Evolutionary conservation across 2,888 invertebrate species (phyloP).

Genomic region (Plemyria rubiginata): DNA sequence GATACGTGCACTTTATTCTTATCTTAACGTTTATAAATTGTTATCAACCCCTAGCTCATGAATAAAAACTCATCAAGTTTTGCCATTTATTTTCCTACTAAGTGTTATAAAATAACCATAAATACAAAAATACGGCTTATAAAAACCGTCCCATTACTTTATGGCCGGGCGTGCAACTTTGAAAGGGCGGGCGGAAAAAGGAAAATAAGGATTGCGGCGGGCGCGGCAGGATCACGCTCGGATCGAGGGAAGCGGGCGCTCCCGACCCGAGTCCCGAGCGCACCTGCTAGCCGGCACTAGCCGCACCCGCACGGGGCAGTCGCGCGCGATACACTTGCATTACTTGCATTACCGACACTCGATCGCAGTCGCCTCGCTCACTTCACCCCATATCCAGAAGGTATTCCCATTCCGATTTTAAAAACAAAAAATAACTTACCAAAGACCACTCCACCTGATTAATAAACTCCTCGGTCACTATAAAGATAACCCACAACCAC

Average conservation of each 20-base stretch:
- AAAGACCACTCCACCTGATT: constrained; percentile 25
- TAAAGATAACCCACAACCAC: constrained; percentile 53
- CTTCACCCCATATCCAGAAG: constrained; percentile 60
- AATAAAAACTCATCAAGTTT: constrained; percentile 27
- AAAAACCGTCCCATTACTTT: constrained; percentile 28
- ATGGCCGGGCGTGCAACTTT: constrained; percentile 26
- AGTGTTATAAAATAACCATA: constrained; percentile 25
- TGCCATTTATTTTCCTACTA: constrained; percentile 17
- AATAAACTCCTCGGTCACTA: constrained; percentile 45
- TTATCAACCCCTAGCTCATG: constrained; percentile 16
- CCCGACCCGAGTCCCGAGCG: constrained; percentile 13
- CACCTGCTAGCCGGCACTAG: constrained; percentile 20
- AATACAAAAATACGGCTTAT: constrained; percentile 25
- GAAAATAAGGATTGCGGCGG: constrained; percentile 49
- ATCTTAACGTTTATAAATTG: constrained; percentile 9
- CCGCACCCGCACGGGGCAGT: constrained; percentile 37
- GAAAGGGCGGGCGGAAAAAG: constrained; percentile 56
- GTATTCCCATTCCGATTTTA: background rate
- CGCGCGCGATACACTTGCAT: constrained; percentile 46
- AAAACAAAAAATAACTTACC: constrained; percentile 41
- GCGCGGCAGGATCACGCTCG: constrained; percentile 42
- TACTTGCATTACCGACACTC: constrained; percentile 67
- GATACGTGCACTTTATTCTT: background rate
- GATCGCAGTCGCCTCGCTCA: constrained; percentile 59
- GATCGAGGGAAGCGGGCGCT: constrained; percentile 24